phyloP scores from a whole-genome alignment of 2,888 invertebrate genomes.

The Mellilla xanthometata region DNA sequence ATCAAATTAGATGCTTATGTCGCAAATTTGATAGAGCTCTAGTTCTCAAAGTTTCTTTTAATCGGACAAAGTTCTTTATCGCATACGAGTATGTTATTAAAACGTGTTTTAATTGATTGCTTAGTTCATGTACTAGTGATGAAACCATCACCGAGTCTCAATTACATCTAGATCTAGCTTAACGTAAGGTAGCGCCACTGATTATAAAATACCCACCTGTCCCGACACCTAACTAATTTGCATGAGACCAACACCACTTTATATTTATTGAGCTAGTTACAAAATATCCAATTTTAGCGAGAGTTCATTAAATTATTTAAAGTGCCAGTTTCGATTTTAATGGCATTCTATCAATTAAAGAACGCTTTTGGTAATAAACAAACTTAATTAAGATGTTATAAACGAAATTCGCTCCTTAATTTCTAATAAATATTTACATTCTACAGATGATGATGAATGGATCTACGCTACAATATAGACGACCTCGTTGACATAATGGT shows the following conservation, averaged over 20 bases:
- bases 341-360: conserved; percentile 1
- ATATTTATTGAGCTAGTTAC: conserved; percentile 13
- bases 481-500: no score
- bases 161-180: conserved; percentile 33
- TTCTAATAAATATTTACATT: no score
- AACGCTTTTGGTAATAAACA: no score
- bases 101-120: conserved; percentile 6
- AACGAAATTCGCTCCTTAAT: no score
- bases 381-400: no score
- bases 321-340: neutral
- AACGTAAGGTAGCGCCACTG: conserved; percentile 21
- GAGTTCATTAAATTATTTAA: conserved; percentile 8
- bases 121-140: conserved; percentile 32
- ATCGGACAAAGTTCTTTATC: no score
- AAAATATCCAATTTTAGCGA: conserved; percentile 13
- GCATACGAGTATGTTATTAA: no score
- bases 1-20: no score
- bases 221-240: conserved; percentile 39
- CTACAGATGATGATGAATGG: no score
- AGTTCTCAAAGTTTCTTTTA: no score
- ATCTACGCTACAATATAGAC: no score
- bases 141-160: conserved; percentile 34
- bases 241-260: conserved; percentile 35
- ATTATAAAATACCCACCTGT: conserved; percentile 36
- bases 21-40: no score